Base-by-base conservation (phyloP, 2,113 vertebrate species). In the Mormoops blainvillei region DNA sequence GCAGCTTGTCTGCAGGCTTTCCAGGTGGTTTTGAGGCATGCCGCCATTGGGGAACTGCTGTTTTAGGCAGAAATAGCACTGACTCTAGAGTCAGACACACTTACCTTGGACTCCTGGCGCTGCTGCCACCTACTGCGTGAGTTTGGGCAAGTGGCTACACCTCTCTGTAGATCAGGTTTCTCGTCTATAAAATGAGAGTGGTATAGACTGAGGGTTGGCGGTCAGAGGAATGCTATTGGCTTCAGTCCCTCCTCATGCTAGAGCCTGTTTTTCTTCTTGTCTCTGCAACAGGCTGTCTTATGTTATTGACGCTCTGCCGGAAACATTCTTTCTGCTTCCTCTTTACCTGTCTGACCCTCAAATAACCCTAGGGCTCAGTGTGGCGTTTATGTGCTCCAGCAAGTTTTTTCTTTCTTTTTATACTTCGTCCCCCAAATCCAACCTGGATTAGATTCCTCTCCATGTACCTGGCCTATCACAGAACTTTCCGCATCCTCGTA, bases 381-480 rank as follows among this genome's bases (percentile, higher is more conserved):
- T 48, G 63, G 58, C 52, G 5, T 65, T 93, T 78, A n/a, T 77
- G 91, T 70, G 14, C 8, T 91, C 36, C 31, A 56, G 38, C 8
- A 61, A 2, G 63, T 4, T 61, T 61, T 82, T 93, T 91, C 41
- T 43, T 56, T 77, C 31, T 84, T 87, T 68, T 77, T 38, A 26
- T 33, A 22, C 5, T 11, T 89, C 45, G 50, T 48, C 22, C 33
- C 38, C 63, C 4, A 50, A 28, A 68, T 68, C 15, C 78, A 52
- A 13, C 45, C 52, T 31, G 24, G n/a, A 26, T 88, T 71, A 50
- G 52, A 22, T n/a, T 13, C 36, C 22, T 56, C 28, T 52, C 61
- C 11, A 0, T 1, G 24, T 38, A 38, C 4, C 5, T 2, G 0
- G 2, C 18, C 28, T 26, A 5, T 82, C 81, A 19, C 3, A 45